Base-by-base conservation (phyloP, 2,113 vertebrate species). In the Triplophysa tibetana region DNA sequence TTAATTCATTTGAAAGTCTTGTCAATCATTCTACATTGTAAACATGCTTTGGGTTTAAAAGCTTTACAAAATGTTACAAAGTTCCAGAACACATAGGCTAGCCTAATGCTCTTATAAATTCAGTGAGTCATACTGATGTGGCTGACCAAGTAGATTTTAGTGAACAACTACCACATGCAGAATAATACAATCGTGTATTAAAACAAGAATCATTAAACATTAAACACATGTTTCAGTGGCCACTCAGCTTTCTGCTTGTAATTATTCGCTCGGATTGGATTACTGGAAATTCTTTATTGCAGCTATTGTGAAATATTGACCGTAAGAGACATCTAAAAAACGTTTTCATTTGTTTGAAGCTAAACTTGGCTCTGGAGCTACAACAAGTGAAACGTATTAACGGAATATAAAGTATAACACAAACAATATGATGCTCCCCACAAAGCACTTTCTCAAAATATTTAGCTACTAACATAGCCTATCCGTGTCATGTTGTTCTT, bases 241-340 rank as follows among this genome's bases (percentile, higher is more conserved):
- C 21, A 50, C 65, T 16, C 23, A 52, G 14, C 23, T 23, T 33
- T 58, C 41, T 33, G 7, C 38, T 26, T 62, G 48, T 29, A 41
- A 63, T 80, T 65, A 60, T 60, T 9, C 26, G 38, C 17, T 68
- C 29, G 63, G 23, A 48, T 6, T 33, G 23, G 33, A 17, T 84
- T 81, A 76, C 82, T 73, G 73, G 78, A 81, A 73, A 48, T 48
- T 62, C 19, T 68, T 69, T 29, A 78, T n/a, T 16, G 43, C 78
- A 74, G 63, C 17, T 38, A 3, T 79, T 81, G 60, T 61, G 38
- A 77, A 77, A 72, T 60, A 62, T 69, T 75, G 38, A 63, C 23
- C 21, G 2, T 62, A 75, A 62, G 9, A 62, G 33, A 68, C 54
- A 16, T 45, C 4, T 17, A 45, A 63, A 75, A 52, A 75, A 56